Conservation (phyloP, 2,888 invertebrate genomes). For the Mesorhabditis sp. region DNA sequence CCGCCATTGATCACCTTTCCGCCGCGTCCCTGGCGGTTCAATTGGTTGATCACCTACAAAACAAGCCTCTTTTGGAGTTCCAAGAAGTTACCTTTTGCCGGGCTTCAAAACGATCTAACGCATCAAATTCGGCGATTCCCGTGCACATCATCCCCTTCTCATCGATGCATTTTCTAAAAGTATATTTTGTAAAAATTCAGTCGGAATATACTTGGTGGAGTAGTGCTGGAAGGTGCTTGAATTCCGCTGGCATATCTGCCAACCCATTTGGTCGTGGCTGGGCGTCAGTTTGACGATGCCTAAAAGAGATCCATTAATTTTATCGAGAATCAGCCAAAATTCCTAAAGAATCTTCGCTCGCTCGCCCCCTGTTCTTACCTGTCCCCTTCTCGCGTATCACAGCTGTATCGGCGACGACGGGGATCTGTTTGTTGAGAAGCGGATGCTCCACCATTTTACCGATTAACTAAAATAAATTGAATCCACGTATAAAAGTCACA, state of each 20-base stretch:
- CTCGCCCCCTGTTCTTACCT: conserved; percentile 13
- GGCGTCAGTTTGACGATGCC: conserved; percentile 6
- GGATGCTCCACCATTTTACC: conserved; percentile 70
- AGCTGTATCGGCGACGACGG: conserved; percentile 76
- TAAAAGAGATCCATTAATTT: conserved; percentile 10
- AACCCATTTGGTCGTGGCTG: not conserved
- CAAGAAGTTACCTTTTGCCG: conserved; percentile 30
- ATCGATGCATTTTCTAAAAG: conserved; percentile 22
- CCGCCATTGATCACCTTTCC: not conserved
- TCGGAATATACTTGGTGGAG: not conserved
- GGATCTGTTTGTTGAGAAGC: conserved; percentile 64
- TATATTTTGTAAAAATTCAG: not conserved
- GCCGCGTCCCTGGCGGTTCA: conserved; percentile 7
- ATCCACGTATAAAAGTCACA: no score
- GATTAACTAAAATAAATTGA: conserved; percentile 64
- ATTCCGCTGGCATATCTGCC: conserved; percentile 72
- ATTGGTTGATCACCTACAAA: conserved; percentile 14
- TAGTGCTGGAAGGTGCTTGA: not conserved
- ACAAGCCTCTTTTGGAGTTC: not conserved
- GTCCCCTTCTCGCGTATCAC: conserved; percentile 43
- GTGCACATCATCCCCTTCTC: conserved; percentile 27
- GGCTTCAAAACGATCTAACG: conserved; percentile 43
- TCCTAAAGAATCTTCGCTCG: not conserved
- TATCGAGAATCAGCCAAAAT: not conserved
- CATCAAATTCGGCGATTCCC: conserved; percentile 17